phyloP scores from a whole-genome alignment of 2,797 vertebrate species.

The Nothura maculosa region DNA sequence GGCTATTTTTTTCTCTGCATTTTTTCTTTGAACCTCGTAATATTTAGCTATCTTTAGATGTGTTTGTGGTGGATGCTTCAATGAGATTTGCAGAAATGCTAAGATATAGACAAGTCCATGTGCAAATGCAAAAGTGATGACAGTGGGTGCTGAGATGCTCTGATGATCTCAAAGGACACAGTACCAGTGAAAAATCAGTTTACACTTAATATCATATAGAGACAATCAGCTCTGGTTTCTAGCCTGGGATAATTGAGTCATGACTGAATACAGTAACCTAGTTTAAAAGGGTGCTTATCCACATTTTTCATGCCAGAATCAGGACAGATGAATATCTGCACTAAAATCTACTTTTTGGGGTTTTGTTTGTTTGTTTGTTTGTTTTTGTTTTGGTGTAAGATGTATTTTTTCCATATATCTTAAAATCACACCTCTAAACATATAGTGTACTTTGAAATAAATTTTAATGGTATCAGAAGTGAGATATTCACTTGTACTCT shows the following conservation, averaged over 20 bases:
- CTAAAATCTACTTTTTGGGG: rapidly evolving
- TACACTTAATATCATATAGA: not conserved
- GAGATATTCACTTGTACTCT: not conserved
- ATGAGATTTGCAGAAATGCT: not conserved
- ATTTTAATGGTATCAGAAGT: not conserved
- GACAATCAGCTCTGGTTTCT: not conserved
- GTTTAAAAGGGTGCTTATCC: not conserved
- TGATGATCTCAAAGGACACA: not conserved
- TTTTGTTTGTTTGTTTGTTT: too few relatives aligned
- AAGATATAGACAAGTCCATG: not conserved
- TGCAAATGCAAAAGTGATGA: not conserved
- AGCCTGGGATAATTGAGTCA: not conserved
- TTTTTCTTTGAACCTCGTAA: not conserved
- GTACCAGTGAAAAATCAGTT: not conserved
- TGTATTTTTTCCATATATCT: not conserved
- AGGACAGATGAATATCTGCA: not conserved
- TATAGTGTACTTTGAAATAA: not conserved
- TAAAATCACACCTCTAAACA: not conserved
- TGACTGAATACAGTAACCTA: rapidly evolving
- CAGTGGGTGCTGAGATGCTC: not conserved
- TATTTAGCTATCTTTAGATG: not conserved
- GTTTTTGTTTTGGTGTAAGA: rapidly evolving
- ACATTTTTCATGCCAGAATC: not conserved
- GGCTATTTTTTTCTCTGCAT: not conserved
- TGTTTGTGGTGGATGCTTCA: not conserved